Base-by-base conservation (phyloP, 2,113 vertebrate genomes). In the Ptilorrhoa leucosticta region DNA sequence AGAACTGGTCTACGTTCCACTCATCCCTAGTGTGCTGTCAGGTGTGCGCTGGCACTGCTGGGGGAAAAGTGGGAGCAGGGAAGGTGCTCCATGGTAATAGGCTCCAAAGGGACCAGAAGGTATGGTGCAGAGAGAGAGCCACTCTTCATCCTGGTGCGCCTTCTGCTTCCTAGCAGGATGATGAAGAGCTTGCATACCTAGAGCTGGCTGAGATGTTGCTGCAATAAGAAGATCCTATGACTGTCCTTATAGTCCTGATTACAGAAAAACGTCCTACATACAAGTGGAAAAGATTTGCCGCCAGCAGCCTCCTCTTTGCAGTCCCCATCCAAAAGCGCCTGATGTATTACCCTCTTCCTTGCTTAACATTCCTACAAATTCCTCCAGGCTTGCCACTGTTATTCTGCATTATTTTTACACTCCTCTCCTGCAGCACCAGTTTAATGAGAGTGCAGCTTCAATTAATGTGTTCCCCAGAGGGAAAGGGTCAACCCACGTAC, bases 361-460 rank as follows among this genome's bases (percentile, higher is more conserved):
- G 26, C 80, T 88, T 77, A 80, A 76, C 28, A n/a, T 47, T 87
- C 90, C 63, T 85, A 15, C 51, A 72, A 86, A 82, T 87, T 92
- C 75, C 94, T 93, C 81, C 75, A 87, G 86, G 44, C 75, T 50
- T 75, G 37, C 69, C 48, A 26, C 75, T 90, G 79, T 56, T 93
- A 60, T 33, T 91, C 81, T 44, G 80, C 75, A 56, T 83, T 56
- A 79, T 71, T 90, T 77, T 89, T 44, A 56, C 58, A 27, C 63
- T 66, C 40, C n/a, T 92, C 83, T 87, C 81, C 83, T 39, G 75
- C 54, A 96, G 94, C 64, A 80, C 10, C 53, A 50, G 85, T 58
- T 87, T 92, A 91, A 90, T 75, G 89, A 94, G 81, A 91, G 69
- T 28, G 86, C 5, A 23, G 66, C 66, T 92, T 91, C 61, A 82